Conservation (phyloP, 2,797 vertebrate species). For the Glyptemys insculpta region DNA sequence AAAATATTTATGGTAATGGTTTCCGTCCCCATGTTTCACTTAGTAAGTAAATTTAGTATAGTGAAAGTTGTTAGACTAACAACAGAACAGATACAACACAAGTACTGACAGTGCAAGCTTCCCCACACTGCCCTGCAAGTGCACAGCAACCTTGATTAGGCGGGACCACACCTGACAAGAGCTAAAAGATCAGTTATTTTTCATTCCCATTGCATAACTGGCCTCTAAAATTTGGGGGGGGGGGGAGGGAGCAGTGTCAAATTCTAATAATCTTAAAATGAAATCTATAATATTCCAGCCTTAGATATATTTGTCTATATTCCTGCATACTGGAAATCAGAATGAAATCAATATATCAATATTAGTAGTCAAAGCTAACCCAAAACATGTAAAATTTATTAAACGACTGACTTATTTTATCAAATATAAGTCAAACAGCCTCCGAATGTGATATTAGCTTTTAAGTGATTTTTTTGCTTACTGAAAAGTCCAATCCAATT, state of each 20-base stretch:
- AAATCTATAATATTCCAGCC: neutral
- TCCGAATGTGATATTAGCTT: neutral
- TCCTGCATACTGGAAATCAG: neutral
- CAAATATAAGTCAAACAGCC: neutral
- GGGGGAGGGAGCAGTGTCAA: neutral
- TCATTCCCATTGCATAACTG: neutral
- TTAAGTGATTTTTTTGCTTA: conserved; percentile 78
- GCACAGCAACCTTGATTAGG: neutral
- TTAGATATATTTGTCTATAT: accelerated
- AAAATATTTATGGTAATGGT: neutral
- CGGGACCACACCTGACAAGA: neutral
- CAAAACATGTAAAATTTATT: neutral
- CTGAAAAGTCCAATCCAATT: conserved; percentile 93
- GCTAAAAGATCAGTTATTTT: neutral
- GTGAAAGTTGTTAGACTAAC: neutral
- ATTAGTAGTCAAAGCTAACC: neutral
- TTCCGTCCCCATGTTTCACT: neutral
- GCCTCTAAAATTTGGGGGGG: neutral
- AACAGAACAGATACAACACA: neutral
- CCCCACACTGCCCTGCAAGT: neutral
- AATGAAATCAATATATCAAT: accelerated
- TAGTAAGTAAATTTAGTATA: neutral
- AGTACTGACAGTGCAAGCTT: neutral
- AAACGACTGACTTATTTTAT: neutral
- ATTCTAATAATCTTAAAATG: neutral